These are phyloP conservation scores for Nasua narica DNA, from an alignment of 2,797 vertebrate genomes.

Conservation along the genomic window DNA sequence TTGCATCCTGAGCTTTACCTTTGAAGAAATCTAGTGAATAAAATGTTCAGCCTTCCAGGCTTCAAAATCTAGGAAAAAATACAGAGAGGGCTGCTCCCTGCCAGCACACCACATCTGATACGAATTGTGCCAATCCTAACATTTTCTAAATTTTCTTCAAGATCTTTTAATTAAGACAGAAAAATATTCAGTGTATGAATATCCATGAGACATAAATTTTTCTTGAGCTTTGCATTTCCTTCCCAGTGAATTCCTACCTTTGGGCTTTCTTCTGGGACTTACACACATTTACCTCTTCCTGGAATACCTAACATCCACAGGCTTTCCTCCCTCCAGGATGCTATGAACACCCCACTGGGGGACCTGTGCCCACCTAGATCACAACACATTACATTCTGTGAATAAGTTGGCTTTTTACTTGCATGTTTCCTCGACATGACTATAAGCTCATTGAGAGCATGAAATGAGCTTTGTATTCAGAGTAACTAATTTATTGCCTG, in stretches of 20 bases:
- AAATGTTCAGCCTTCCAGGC: neutral
- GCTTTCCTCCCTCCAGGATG: neutral
- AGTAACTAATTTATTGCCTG: conserved; percentile 25
- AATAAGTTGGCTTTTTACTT: neutral
- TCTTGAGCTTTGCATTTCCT: neutral
- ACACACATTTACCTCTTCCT: neutral
- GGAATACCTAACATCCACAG: neutral
- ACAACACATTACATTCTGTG: neutral
- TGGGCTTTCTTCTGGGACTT: neutral
- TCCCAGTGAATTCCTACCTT: neutral
- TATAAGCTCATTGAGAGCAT: neutral
- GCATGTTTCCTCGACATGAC: neutral
- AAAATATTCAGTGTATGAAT: neutral
- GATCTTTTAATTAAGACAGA: neutral
- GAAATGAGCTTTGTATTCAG: neutral
- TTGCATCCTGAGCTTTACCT: neutral
- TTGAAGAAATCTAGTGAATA: neutral
- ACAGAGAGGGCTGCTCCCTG: no score
- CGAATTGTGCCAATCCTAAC: neutral
- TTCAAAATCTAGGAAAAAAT: neutral
- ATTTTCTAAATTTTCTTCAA: neutral
- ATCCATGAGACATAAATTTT: neutral
- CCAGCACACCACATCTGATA: neutral
- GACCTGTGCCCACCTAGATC: neutral
- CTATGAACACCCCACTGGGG: neutral